Evolutionary conservation across 2,888 invertebrate genomes (phyloP), one percentile per base, ranked within the genome.

Genomic region (Trilocha varians): DNA sequence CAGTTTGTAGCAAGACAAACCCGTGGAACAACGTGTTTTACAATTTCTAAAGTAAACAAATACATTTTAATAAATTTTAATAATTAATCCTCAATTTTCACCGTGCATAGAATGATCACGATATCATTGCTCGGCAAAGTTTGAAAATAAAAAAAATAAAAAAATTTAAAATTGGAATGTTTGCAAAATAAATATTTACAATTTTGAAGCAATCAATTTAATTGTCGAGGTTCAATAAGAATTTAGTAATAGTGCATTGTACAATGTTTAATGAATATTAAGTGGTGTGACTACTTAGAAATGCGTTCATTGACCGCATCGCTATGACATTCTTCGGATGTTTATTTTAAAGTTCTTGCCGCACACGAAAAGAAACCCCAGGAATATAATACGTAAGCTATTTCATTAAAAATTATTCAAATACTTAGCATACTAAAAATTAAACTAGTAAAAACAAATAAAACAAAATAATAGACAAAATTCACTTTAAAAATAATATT

Each of bases 231-330:
- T 25, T 25, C 25, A 4, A 25, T 25, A 9, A 3, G 11, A 9
- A 3, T 1, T 25, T 25, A 9, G 6, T 25, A 9, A 25, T 2
- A 5, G 6, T 11, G 25, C 5, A 11, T n/a, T 4, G 25, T 38
- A 39, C 18, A 36, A 40, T 37, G 36, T 38, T 48, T 38, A 39
- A 36, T 46, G 38, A 43, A 45, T 46, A 17, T 44, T 48, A 60
- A 61, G 53, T 55, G 50, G 66, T 55, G 43, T 52, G 59, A 62
- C 67, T 43, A 51, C 54, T 61, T 58, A 38, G 40, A 44, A 46
- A 70, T 68, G 64, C 70, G 63, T 69, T n/a, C n/a, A n/a, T n/a
- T 70, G 70, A 70, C 70, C 70, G 65, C 47, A 50, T 54, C 51
- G 40, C 48, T 53, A 49, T 49, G 36, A 43, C 39, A 39, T 39